Evolutionary conservation across 2,888 invertebrate species (phyloP), one percentile per base, ranked within the genome.

Genomic region (Pristionchus maxplancki): DNA sequence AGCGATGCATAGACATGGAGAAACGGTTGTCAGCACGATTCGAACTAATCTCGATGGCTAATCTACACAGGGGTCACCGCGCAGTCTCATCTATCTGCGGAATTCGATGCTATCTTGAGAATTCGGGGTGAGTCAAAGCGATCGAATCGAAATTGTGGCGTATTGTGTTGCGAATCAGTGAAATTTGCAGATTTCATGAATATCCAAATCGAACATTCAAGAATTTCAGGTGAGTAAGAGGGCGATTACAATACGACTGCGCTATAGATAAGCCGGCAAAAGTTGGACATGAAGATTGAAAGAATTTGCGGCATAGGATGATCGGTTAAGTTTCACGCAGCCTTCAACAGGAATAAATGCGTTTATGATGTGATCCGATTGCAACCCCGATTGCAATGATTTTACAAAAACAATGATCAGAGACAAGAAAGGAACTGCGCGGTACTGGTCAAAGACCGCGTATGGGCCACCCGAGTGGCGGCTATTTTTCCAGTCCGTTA

Each of bases 31-130:
- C 64, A 64, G 64, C 31, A 3, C 64, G 64, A 64, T 64, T 64
- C 15, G 17, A 34, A 64, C 31, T 64, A 64, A 64, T 64, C 64
- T 64, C 31, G 13, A 64, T 20, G 58, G 58, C 6, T 11, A 31
- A 64, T 64, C 64, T 64, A 64, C 64, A 64, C 64, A 64, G 31
- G 64, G 64, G 64, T 64, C 64, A 64, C 64, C 64, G 64, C 64
- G 8, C 20, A 53, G 4, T 53, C 17, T 9, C n/a, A 4, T 20
- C 44, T 44, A 44, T 44, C 44, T 44, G 44, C 58, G 58, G 58
- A 58, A 58, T 58, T 58, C 24, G 58, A 58, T 58, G 24, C 24
- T n/a, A 58, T 58, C 58, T 58, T 2, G 24, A 58, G 58, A 58
- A 58, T 58, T 58, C 58, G 6, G 58, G n/a, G 20, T 53, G 5